These are phyloP conservation scores for Campoplex nolae DNA, from an alignment of 2,888 invertebrate species.

Conservation along the genomic window DNA sequence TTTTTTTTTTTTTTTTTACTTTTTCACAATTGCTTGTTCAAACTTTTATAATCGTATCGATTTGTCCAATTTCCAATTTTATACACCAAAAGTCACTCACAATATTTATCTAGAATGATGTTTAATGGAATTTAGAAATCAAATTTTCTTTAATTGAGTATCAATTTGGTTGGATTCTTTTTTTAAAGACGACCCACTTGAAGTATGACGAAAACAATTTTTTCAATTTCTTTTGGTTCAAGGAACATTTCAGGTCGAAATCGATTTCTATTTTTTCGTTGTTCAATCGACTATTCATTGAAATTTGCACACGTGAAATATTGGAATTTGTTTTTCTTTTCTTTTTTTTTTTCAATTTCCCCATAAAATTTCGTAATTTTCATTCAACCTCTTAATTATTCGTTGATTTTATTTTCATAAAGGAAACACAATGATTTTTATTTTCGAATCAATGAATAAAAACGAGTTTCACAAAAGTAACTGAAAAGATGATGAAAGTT, in stretches of 20 bases:
- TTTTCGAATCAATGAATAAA: background rate
- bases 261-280: too few species aligned
- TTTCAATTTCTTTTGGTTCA: too few species aligned
- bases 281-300: too few species aligned
- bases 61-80: background rate
- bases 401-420: background rate
- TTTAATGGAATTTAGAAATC: too few species aligned
- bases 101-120: background rate
- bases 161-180: background rate
- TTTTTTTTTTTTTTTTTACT: background rate
- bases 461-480: constrained; percentile 13
- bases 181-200: too few species aligned
- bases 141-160: background rate
- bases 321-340: too few species aligned
- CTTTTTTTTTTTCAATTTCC: too few species aligned
- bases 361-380: too few species aligned
- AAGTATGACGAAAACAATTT: too few species aligned
- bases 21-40: background rate
- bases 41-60: background rate
- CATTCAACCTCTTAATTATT: background rate
- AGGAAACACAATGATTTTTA: background rate
- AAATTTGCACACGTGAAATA: too few species aligned
- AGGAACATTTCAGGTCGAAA: too few species aligned
- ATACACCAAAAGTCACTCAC: background rate
- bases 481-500: background rate